Percentiles rank a stretch among this genome's conserved stretches.
These are phyloP conservation scores for Elgaria multicarinata DNA, from an alignment of 2,113 vertebrate species.

Conservation along the genomic window DNA sequence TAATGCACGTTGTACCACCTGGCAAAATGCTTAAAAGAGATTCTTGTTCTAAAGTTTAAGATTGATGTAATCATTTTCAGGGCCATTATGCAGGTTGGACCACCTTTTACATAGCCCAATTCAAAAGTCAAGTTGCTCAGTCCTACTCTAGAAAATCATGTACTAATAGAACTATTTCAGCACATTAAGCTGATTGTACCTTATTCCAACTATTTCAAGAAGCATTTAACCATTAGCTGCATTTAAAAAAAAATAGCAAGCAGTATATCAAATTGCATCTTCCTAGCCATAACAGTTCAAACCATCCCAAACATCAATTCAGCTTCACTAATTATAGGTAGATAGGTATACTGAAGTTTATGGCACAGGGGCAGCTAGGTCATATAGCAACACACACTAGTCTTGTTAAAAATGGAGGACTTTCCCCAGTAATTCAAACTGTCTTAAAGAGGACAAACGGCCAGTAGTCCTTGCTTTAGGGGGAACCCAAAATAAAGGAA, in stretches of 20 bases:
- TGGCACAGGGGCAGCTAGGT: background rate
- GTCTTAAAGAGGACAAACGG: background rate
- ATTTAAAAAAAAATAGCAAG: background rate
- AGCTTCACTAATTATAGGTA: background rate
- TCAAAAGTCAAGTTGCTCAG: background rate
- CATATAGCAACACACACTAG: background rate
- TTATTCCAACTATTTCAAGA: background rate
- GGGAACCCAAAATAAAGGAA: too few species aligned
- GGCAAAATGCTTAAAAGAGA: background rate
- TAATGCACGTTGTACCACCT: too few species aligned
- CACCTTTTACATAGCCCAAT: background rate
- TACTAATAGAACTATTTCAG: background rate
- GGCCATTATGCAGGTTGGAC: too few species aligned
- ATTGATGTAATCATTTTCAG: background rate
- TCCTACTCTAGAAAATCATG: background rate
- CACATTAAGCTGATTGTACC: background rate
- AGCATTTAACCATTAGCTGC: background rate
- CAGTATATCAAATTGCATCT: background rate
- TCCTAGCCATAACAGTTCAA: background rate
- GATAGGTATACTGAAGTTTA: background rate
- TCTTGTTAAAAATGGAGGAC: background rate
- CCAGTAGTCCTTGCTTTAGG: background rate
- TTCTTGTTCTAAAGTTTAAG: background rate
- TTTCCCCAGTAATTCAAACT: background rate
- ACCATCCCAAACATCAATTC: background rate